phyloP scores from a whole-genome alignment of 2,888 invertebrate species.

The Cerastis rubricosa region DNA sequence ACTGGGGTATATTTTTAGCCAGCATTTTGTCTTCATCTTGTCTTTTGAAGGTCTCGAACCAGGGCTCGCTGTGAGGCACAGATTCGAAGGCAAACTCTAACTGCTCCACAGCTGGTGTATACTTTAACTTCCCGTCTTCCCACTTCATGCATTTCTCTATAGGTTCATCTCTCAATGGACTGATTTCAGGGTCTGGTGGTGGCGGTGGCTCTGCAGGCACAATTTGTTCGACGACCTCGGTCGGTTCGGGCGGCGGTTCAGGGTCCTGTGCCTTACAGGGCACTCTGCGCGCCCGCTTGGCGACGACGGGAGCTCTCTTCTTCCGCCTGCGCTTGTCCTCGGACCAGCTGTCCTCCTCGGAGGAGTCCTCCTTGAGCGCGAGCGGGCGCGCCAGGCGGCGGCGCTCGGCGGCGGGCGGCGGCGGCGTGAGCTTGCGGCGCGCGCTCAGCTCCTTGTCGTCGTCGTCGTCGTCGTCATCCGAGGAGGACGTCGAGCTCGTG shows the following conservation, averaged over 20 bases:
- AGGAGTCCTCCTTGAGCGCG: slow-evolving; percentile 87
- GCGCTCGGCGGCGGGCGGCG: slow-evolving; percentile 81
- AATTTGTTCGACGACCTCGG: slow-evolving; percentile 62
- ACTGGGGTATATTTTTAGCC: slow-evolving; percentile 91
- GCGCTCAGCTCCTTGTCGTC: slow-evolving; percentile 87
- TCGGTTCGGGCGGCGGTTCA: slow-evolving; percentile 62
- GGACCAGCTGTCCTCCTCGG: slow-evolving; percentile 87
- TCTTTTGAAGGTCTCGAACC: slow-evolving; percentile 95
- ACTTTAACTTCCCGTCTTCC: slow-evolving; percentile 86
- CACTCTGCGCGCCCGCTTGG: slow-evolving; percentile 72
- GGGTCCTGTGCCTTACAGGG: slow-evolving; percentile 55
- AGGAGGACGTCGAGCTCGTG: slow-evolving; percentile 86
- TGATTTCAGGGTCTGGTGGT: slow-evolving; percentile 69
- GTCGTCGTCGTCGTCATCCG: slow-evolving; percentile 89
- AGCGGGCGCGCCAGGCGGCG: slow-evolving; percentile 83
- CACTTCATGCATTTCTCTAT: slow-evolving; percentile 85
- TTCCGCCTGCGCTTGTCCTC: slow-evolving; percentile 81
- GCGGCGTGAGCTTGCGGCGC: slow-evolving; percentile 83
- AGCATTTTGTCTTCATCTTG: slow-evolving; percentile 93
- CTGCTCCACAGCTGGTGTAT: slow-evolving; percentile 90
- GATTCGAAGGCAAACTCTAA: slow-evolving; percentile 94
- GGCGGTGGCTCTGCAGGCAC: slow-evolving; percentile 58
- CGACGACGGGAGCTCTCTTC: slow-evolving; percentile 72
- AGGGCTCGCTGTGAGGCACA: slow-evolving; percentile 93
- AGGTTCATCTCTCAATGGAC: slow-evolving; percentile 80